Base-by-base conservation (phyloP, 2,888 invertebrate species). In the Pristionchus exspectatus region DNA sequence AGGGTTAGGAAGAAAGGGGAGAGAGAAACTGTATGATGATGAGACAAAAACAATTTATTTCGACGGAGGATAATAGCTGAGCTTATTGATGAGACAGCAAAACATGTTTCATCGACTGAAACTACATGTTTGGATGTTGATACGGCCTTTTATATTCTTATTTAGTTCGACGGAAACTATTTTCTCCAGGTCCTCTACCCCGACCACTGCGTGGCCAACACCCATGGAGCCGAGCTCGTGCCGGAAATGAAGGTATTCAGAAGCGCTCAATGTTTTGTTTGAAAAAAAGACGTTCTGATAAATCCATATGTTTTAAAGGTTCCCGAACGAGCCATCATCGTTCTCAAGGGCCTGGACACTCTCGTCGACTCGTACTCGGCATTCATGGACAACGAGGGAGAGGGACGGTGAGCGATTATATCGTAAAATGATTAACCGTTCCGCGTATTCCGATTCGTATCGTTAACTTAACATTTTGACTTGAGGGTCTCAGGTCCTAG, bases 281-380 rank as follows among this genome's bases (percentile, higher is more conserved):
- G 74, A 38, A 44, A 24, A 44, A 50, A n/a, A 1, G 2, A 44
- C 7, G 2, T 9, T 24, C 24, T 44, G 4, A 7, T 27, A 33
- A n/a, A 21, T n/a, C 12, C 21, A 18, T 9, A 30, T 33, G 4
- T 1, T 24, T 38, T n/a, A 50, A 14, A 72, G 10, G 56, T 88
- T 56, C 74, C 87, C 24, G 21, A 18, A 10, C 10, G 56, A 21
- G 87, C 74, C 33, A 56, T 88, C 38, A 74, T 38, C 24, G 72
- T 88, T 33, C 18, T 50, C 33, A 95, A 95, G 92, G 98, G 98
- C 81, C 97, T 97, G 0, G 97, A 98, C 96, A 97, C 98, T 0
- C 97, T 98, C 93, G 97, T 98, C 89, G 98, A 98, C 95, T 98
- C 98, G 3, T 98, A 98, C 96, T 98, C 98, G 0, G 98, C 98